Percentiles rank a stretch among this genome's conserved stretches.
Conservation (phyloP, 1,140 invertebrate species). For the Brachionus asplanchnoidis region DNA sequence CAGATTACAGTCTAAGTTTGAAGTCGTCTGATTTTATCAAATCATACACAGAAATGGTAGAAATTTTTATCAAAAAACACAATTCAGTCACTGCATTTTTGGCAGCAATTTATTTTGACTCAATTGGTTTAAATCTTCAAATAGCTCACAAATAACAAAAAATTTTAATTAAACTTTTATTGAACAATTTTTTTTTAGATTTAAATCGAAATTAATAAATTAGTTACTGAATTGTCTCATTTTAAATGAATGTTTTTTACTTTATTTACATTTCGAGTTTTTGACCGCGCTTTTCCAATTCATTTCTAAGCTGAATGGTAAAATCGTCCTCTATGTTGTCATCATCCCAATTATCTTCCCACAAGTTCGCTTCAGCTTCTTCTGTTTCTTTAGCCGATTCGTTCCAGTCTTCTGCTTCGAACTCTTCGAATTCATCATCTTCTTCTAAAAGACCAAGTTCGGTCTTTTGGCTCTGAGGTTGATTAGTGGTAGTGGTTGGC, state of each 20-base stretch:
- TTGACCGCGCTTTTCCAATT: slow-evolving; percentile 39
- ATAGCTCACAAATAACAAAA: background rate
- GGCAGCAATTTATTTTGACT: slow-evolving; percentile 32
- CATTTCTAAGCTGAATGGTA: slow-evolving; percentile 13
- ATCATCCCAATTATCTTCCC: slow-evolving; percentile 42
- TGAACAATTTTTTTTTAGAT: background rate
- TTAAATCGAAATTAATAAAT: background rate
- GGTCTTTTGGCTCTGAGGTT: background rate
- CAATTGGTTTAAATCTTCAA: background rate
- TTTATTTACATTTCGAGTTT: slow-evolving; percentile 41
- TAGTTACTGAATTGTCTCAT: background rate
- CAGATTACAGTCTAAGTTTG: slow-evolving; percentile 8
- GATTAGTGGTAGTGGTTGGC: background rate
- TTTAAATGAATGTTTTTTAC: background rate
- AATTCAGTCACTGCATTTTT: slow-evolving; percentile 23
- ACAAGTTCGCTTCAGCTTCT: slow-evolving; percentile 21
- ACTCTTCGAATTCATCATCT: slow-evolving; percentile 40
- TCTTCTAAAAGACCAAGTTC: slow-evolving; percentile 38
- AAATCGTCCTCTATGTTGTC: slow-evolving; percentile 41
- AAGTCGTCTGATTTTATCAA: background rate
- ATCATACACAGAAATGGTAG: background rate
- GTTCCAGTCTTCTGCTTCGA: slow-evolving; percentile 40
- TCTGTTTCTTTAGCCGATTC: slow-evolving; percentile 25
- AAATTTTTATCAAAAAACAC: slow-evolving; percentile 24
- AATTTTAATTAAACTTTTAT: background rate